These are phyloP conservation scores for Nowickia ferox DNA, from an alignment of 2,888 invertebrate genomes.

Conservation along the genomic window DNA sequence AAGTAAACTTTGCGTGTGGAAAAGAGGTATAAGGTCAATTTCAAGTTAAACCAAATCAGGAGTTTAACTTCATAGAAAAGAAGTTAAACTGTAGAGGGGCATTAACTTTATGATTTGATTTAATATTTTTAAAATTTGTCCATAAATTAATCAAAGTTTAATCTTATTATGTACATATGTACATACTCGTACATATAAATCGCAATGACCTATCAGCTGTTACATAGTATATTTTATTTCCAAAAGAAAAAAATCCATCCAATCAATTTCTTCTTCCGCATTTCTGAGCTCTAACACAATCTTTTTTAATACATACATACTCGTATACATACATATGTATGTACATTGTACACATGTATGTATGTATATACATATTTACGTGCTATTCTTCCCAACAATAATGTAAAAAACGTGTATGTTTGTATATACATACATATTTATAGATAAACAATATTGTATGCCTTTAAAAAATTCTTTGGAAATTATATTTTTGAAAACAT, in stretches of 20 bases:
- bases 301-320: not conserved
- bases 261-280: conserved; percentile 33
- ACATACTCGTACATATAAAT: not conserved
- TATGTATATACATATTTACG: not conserved
- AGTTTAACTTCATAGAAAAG: no score
- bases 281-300: not conserved
- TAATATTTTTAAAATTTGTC: conserved; percentile 11
- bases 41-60: no score
- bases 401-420: conserved; percentile 25
- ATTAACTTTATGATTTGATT: not conserved
- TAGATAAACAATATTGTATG: not conserved
- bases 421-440: not conserved
- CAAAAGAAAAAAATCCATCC: not conserved
- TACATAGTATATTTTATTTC: not conserved
- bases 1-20: no score
- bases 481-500: conserved; percentile 14
- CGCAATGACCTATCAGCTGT: conserved; percentile 27
- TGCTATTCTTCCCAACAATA: conserved; percentile 20
- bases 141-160: conserved; percentile 27
- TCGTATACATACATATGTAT: not conserved
- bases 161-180: not conserved
- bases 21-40: no score
- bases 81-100: not conserved
- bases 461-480: conserved; percentile 13
- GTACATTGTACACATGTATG: no score